Conservation (phyloP, 2,113 vertebrate genomes). For the Aptenodytes forsteri region DNA sequence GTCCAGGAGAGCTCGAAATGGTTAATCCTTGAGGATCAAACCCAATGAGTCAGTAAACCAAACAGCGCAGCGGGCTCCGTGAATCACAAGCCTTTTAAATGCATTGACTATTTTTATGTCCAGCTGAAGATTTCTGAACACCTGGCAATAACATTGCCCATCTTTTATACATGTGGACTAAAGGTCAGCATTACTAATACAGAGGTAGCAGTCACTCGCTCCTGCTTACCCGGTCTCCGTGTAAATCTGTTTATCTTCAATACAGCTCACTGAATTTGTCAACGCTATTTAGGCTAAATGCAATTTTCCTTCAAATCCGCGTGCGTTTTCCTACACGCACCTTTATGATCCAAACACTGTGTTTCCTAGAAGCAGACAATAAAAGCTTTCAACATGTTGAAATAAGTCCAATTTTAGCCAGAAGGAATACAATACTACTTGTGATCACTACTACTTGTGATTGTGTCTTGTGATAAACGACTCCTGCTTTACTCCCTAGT, state of each 20-base stretch:
- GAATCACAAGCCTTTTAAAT: not conserved
- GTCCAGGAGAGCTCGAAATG: not conserved
- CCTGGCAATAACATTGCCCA: not conserved
- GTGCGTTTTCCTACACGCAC: rapidly evolving
- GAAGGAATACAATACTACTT: not conserved
- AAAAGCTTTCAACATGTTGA: not conserved
- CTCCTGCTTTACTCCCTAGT: not conserved
- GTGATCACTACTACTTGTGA: not conserved
- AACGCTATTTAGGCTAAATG: not conserved
- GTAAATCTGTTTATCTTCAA: not conserved
- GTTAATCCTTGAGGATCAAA: not conserved
- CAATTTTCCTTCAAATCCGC: not conserved
- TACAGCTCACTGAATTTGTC: not conserved
- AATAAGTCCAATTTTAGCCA: not conserved
- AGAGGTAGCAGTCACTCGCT: not conserved
- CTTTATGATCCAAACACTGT: not conserved
- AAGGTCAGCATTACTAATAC: not conserved
- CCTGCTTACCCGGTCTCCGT: not conserved
- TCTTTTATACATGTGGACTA: not conserved
- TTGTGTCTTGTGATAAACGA: not conserved
- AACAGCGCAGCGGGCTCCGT: not conserved
- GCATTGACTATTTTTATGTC: not conserved
- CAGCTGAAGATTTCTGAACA: not conserved
- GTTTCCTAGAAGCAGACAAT: not conserved
- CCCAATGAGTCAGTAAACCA: not conserved